These are phyloP conservation scores for Strix aluco DNA, from an alignment of 2,113 vertebrate genomes.

Conservation along the genomic window DNA sequence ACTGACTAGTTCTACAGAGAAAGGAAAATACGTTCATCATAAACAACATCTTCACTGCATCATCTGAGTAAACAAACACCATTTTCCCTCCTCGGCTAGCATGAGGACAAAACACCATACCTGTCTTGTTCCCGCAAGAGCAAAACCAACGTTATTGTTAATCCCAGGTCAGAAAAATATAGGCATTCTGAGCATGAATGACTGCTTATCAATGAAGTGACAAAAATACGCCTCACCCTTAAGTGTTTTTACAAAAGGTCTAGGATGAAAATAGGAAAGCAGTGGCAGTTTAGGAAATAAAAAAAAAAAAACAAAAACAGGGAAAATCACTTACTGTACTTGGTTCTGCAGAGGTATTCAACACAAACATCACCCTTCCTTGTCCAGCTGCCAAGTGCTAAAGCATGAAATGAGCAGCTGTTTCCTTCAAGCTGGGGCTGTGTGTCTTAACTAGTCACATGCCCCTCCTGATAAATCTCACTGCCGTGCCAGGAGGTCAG, in stretches of 20 bases:
- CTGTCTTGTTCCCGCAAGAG: background rate
- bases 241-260: constrained; percentile 17
- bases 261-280: constrained; percentile 45
- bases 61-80: background rate
- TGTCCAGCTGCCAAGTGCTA: constrained; percentile 77
- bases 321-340: constrained; percentile 76
- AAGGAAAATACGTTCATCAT: background rate
- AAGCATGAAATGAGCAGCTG: constrained; percentile 78
- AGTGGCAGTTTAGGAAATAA: background rate
- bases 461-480: constrained; percentile 77
- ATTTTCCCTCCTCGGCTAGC: background rate
- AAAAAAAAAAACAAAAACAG: background rate
- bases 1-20: background rate
- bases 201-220: background rate
- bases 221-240: background rate
- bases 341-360: constrained; percentile 61
- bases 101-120: background rate
- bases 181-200: background rate
- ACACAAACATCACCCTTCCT: constrained; percentile 74
- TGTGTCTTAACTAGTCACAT: constrained; percentile 83
- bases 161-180: constrained; percentile 5
- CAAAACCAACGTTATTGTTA: background rate
- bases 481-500: constrained; percentile 77
- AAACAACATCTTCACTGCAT: background rate
- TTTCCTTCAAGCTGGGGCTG: constrained; percentile 75